Percentiles rank a stretch among this genome's conserved stretches.
phyloP scores from a whole-genome alignment of 2,888 invertebrate genomes.

The Ectropis crepuscularia region DNA sequence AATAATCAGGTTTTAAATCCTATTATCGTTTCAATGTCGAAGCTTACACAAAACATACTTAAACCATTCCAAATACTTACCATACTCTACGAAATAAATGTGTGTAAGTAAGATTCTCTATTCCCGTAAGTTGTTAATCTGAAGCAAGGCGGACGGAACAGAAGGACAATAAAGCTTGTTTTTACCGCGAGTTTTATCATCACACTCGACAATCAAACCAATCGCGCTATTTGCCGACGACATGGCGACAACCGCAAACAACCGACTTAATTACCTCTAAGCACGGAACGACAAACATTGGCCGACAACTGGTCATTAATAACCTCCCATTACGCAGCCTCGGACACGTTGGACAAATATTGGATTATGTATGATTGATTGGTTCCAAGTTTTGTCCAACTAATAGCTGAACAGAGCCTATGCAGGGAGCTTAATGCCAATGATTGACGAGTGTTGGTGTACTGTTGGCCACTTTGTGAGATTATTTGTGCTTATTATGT shows the following conservation, averaged over 20 bases:
- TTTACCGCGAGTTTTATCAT: conserved; percentile 17
- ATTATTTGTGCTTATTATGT: conserved; percentile 36
- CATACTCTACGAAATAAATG: too few relatives aligned
- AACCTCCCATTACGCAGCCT: conserved; percentile 57
- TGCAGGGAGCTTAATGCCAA: conserved; percentile 28
- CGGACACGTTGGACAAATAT: conserved; percentile 62
- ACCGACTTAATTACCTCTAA: conserved; percentile 36
- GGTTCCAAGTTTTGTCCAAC: conserved; percentile 60
- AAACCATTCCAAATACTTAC: too few relatives aligned
- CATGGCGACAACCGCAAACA: conserved; percentile 31
- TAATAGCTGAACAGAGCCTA: conserved; percentile 46
- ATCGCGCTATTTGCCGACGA: conserved; percentile 23
- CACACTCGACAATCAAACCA: conserved; percentile 28
- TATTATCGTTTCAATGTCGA: too few relatives aligned
- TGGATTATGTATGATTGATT: conserved; percentile 72
- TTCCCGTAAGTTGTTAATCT: too few relatives aligned
- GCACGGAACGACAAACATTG: conserved; percentile 50
- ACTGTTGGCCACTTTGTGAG: conserved; percentile 25
- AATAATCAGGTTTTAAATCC: too few relatives aligned
- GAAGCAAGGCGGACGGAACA: background rate
- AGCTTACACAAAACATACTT: too few relatives aligned
- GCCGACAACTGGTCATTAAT: conserved; percentile 57
- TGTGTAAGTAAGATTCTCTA: too few relatives aligned
- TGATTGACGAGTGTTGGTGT: conserved; percentile 36
- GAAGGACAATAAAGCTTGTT: conserved; percentile 12